Evolutionary conservation across 2,888 invertebrate species (phyloP).

Genomic region (Mesorhabditis spiculigera): DNA sequence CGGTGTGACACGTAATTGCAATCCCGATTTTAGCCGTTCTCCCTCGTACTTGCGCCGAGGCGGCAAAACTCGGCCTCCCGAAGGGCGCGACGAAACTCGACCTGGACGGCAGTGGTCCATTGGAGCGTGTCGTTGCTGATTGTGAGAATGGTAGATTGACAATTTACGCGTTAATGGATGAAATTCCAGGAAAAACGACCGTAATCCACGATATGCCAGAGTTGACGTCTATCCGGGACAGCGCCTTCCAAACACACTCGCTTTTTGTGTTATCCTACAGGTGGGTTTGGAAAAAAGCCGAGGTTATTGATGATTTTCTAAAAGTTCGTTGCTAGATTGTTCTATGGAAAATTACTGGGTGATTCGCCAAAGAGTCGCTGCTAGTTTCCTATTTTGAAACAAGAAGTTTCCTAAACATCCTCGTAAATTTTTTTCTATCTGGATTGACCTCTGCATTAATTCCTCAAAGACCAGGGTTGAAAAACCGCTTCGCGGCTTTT

Average conservation of each 20-base stretch:
- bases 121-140: conserved; percentile 30
- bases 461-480: too few species aligned
- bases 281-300: conserved; percentile 13
- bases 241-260: conserved; percentile 22
- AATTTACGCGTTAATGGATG: not conserved
- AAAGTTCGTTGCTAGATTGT: too few species aligned
- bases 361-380: too few species aligned
- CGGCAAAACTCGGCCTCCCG: conserved; percentile 30
- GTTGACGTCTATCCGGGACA: conserved; percentile 27
- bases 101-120: conserved; percentile 44
- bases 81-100: conserved; percentile 47
- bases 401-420: too few species aligned
- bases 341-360: too few species aligned
- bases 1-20: too few species aligned
- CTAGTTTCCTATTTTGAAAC: too few species aligned
- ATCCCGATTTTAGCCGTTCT: conserved; percentile 22
- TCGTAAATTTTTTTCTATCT: too few species aligned
- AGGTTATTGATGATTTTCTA: too few species aligned
- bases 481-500: too few species aligned
- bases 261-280: conserved; percentile 33
- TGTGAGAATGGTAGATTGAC: conserved; percentile 29
- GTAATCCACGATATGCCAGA: conserved; percentile 45
- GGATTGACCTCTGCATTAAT: too few species aligned
- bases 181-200: conserved; percentile 25
- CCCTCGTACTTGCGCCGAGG: conserved; percentile 48